A percentile compares a stretch with the other conserved stretches of the same genome.
Evolutionary conservation across 2,797 vertebrate genomes (phyloP).

Genomic region (Cynodonichthys magdalenae): DNA sequence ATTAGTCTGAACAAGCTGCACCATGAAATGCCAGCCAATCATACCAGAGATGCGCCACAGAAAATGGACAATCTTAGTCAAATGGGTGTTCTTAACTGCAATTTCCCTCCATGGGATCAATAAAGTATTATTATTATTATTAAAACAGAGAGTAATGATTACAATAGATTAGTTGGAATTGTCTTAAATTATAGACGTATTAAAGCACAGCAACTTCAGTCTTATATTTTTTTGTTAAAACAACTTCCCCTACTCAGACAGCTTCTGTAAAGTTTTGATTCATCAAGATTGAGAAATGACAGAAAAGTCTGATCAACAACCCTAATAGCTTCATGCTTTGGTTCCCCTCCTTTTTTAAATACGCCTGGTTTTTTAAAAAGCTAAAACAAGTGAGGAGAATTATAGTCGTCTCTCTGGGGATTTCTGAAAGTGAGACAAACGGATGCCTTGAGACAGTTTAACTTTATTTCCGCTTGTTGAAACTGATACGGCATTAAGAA

Average conservation of each 20-base stretch:
- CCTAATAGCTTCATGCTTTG: constrained; percentile 74
- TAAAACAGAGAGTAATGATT: constrained; percentile 13
- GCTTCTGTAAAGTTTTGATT: constrained; percentile 37
- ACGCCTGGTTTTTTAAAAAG: constrained; percentile 54
- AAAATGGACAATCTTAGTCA: too few species aligned
- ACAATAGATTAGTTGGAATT: not conserved
- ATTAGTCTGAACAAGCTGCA: constrained; percentile 93
- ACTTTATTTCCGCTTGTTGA: constrained; percentile 85
- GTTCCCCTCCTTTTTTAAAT: constrained; percentile 60
- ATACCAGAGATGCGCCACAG: too few species aligned
- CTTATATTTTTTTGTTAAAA: constrained; percentile 15
- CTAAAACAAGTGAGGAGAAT: constrained; percentile 80
- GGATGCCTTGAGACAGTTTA: constrained; percentile 80
- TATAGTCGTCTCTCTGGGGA: constrained; percentile 82
- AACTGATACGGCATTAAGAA: constrained; percentile 85
- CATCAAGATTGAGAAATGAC: constrained; percentile 41
- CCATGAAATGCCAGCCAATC: constrained; percentile 97
- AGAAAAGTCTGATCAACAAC: constrained; percentile 76
- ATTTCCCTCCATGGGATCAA: too few species aligned
- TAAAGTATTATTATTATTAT: too few species aligned
- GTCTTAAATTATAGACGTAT: not conserved
- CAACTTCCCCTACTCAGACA: constrained; percentile 23
- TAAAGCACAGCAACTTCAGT: not conserved
- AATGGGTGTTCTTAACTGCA: too few species aligned
- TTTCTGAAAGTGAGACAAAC: constrained; percentile 83